Percentiles rank a stretch among this genome's conserved stretches.
Conservation (phyloP, 53 echinoderm and acorn worm species). For the Holothuria leucospilota region DNA sequence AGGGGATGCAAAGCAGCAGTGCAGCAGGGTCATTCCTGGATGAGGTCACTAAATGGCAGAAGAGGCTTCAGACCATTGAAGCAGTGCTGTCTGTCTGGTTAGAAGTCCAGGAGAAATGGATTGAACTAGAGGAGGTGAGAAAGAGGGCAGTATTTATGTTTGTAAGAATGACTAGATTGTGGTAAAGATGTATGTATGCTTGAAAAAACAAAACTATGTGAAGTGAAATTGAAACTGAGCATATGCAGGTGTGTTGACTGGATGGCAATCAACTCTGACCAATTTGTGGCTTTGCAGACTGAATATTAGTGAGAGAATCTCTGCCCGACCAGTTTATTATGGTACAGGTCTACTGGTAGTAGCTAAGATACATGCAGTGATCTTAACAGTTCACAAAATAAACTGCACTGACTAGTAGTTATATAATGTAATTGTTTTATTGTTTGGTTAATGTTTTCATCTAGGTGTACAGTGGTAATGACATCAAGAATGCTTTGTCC, state of each 20-base stretch:
- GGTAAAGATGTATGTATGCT: too few relatives aligned
- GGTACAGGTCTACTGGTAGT: too few relatives aligned
- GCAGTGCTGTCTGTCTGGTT: conserved; percentile 92
- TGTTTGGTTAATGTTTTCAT: not conserved
- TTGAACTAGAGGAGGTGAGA: conserved; percentile 92
- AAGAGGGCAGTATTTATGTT: too few relatives aligned
- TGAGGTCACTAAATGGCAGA: conserved; percentile 99
- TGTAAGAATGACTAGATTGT: too few relatives aligned
- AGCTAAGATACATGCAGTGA: not conserved
- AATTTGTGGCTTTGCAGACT: too few relatives aligned
- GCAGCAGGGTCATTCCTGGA: conserved; percentile 98
- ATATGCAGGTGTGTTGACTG: too few relatives aligned
- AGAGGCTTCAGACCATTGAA: conserved; percentile 94
- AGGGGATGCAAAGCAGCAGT: conserved; percentile 96
- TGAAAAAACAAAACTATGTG: too few relatives aligned
- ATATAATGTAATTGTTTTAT: not conserved
- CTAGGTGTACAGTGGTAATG: conserved; percentile 89
- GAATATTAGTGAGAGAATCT: too few relatives aligned
- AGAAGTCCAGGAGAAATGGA: conserved; percentile 95
- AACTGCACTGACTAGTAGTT: too few relatives aligned
- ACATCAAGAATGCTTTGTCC: conserved; percentile 83
- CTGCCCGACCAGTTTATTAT: too few relatives aligned
- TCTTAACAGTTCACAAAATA: not conserved
- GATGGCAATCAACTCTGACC: too few relatives aligned
- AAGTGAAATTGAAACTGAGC: too few relatives aligned